Evolutionary conservation across 2,888 invertebrate genomes (phyloP), one percentile per base, ranked within the genome.

Genomic region (Argynnis bischoffii): DNA sequence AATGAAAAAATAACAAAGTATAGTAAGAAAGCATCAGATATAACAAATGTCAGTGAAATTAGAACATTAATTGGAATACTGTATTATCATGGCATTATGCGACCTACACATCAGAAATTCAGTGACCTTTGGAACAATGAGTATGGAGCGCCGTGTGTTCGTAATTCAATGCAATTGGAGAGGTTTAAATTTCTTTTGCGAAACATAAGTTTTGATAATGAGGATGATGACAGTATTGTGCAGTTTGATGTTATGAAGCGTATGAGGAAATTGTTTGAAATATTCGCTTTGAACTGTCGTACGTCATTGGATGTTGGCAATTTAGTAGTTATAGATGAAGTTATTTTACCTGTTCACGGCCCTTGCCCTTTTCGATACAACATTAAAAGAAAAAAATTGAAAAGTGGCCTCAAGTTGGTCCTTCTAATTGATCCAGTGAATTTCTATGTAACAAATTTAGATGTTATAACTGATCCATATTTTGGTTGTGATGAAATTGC

Each of bases 201-300:
- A 75, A 85, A 89, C 73, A 76, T 93, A 57, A 78, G 83, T 69
- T 93, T 92, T 78, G 87, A 89, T 63, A 79, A 80, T 67, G 79
- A 80, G 50, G 75, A 81, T 64, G 79, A 81, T 60, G 78, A 84
- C 46, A 79, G 79, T 68, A 79, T 86, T 60, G 81, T 86, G 66
- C 83, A 84, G 67, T 82, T 81, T 66, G 89, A 91, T 72, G 76
- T 83, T 21, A 88, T 93, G 86, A 89, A 83, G 74, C 85, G 88
- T 13, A 88, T 92, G 69, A 82, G 90, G 55, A 87, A 89, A 78
- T 83, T 90, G 6, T 89, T 93, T 71, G 90, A 93, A 76, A 89
- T 89, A 69, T 93, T 93, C 71, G 85, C 89, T 41, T 78, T 87
- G 77, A 93, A 93, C 77, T 91, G 92, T 73, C 85, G 90, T 77